A percentile compares a stretch with the other conserved stretches of the same genome.
Evolutionary conservation across 2,888 invertebrate species (phyloP).

Genomic region (Drosophila siamana): DNA sequence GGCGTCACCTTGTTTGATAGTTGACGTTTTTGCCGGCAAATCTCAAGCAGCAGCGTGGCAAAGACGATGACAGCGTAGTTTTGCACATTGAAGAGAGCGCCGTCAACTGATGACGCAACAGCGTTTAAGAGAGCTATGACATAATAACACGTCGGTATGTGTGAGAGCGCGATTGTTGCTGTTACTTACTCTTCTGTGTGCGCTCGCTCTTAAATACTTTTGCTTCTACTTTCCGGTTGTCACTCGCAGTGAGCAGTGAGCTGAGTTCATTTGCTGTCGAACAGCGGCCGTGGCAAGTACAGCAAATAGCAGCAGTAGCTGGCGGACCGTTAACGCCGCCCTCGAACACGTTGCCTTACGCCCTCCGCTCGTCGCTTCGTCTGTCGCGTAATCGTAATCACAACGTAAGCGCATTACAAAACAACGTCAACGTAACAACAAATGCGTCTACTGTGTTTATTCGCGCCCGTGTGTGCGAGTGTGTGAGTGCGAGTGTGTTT

Average conservation of each 20-base stretch:
- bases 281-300: constrained; percentile 80
- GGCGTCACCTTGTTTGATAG: constrained; percentile 69
- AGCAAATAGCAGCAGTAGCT: constrained; percentile 29
- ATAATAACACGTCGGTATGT: constrained; percentile 51
- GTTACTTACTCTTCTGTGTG: not conserved
- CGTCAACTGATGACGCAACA: constrained; percentile 67
- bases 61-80: not conserved
- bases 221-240: not conserved
- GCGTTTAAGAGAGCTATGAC: constrained; percentile 65
- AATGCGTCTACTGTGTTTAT: constrained; percentile 33
- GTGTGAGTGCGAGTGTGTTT: constrained; percentile 6
- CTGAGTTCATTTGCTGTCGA: constrained; percentile 74
- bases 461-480: not conserved
- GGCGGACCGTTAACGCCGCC: constrained; percentile 47
- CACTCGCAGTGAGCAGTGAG: constrained; percentile 7
- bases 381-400: constrained; percentile 64
- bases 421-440: constrained; percentile 61
- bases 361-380: constrained; percentile 49
- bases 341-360: constrained; percentile 56
- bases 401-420: constrained; percentile 77
- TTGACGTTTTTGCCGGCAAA: constrained; percentile 77
- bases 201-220: constrained; percentile 4
- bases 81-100: constrained; percentile 45
- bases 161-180: constrained; percentile 5
- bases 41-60: constrained; percentile 24